Conservation (phyloP, 2,888 invertebrate species). For the Abscondita cerata region DNA sequence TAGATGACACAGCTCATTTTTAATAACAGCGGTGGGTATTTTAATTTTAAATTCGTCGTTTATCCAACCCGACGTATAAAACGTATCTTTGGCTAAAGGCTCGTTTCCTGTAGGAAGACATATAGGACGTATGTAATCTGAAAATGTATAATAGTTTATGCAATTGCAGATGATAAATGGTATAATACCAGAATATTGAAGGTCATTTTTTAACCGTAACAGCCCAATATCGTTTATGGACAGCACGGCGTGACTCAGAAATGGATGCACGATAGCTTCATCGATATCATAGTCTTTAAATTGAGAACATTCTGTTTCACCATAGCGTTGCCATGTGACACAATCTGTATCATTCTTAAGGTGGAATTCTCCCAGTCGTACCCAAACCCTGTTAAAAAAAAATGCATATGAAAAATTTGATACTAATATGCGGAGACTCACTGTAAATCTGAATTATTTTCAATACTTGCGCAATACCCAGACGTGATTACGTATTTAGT, state of each 20-base stretch:
- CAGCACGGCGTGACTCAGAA: not conserved
- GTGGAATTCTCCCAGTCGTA: not conserved
- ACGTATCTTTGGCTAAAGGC: too few species aligned
- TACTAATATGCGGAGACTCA: not conserved
- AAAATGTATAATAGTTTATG: too few species aligned
- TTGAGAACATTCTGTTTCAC: not conserved
- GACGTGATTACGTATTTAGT: not conserved
- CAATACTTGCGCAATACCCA: not conserved
- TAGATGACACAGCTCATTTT: too few species aligned
- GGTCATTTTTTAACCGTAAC: not conserved
- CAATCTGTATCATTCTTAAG: not conserved
- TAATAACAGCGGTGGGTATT: too few species aligned
- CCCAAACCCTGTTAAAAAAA: not conserved
- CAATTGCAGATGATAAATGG: too few species aligned
- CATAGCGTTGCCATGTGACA: not conserved
- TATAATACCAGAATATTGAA: slow-evolving; percentile 1
- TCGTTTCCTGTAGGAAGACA: too few species aligned
- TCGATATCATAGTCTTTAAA: not conserved
- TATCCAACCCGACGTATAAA: too few species aligned
- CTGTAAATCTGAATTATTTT: too few species aligned
- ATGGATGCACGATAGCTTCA: not conserved
- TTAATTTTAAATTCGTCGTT: too few species aligned
- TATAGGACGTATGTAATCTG: too few species aligned
- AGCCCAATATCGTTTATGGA: slow-evolving; percentile 1
- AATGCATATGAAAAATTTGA: too few species aligned